Percentiles rank a stretch among this genome's conserved stretches.
Evolutionary conservation across 2,797 vertebrate species (phyloP).

Genomic region (Astyanax mexicanus): DNA sequence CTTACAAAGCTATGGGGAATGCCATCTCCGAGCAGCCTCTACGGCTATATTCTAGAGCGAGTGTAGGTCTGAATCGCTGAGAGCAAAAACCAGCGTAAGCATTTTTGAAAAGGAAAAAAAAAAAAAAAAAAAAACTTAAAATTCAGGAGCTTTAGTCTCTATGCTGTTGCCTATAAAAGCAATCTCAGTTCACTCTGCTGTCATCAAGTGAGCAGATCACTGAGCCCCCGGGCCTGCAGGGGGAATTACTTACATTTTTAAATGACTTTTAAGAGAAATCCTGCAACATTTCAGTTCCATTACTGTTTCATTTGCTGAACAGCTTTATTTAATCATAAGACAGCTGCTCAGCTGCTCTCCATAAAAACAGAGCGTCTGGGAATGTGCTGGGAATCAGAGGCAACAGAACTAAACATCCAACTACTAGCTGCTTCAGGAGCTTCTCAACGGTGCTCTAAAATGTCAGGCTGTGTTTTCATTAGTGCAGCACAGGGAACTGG

Average conservation of each 20-base stretch:
- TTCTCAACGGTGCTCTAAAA: background rate
- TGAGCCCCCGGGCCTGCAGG: background rate
- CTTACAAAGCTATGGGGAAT: background rate
- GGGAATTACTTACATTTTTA: conserved; percentile 4
- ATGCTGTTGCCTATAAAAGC: conserved; percentile 27
- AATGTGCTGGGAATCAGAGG: background rate
- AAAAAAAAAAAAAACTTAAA: conserved; percentile 25
- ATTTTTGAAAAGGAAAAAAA: conserved; percentile 2
- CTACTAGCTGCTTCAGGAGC: conserved; percentile 19
- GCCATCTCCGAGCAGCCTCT: conserved; percentile 8
- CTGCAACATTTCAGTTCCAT: background rate
- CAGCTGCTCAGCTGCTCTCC: conserved; percentile 23
- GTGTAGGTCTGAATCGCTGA: conserved; percentile 3
- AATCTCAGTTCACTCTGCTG: conserved; percentile 23
- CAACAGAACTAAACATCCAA: background rate
- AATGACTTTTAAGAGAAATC: conserved; percentile 17
- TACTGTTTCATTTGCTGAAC: background rate
- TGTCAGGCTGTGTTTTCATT: no score
- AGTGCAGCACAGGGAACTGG: no score
- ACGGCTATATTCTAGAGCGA: conserved; percentile 8
- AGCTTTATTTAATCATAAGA: conserved; percentile 3
- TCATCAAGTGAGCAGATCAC: conserved; percentile 21
- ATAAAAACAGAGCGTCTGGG: background rate
- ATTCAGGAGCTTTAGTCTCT: conserved; percentile 31
- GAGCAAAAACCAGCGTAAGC: conserved; percentile 42